phyloP scores from a whole-genome alignment of 2,888 invertebrate species.

The Lamellibrachia satsuma region DNA sequence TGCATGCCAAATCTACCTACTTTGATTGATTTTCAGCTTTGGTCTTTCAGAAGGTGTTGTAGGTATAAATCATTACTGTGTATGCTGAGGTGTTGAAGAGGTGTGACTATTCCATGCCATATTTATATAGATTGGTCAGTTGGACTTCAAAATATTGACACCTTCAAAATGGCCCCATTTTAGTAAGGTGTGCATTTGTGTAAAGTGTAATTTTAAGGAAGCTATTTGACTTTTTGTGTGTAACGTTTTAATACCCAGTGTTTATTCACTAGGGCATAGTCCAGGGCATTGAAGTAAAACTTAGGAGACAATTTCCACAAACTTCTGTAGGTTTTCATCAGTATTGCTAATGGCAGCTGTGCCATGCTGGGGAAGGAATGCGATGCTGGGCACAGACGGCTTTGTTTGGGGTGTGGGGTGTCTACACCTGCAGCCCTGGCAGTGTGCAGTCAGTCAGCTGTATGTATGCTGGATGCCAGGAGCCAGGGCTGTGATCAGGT shows the following conservation, averaged over 20 bases:
- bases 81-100: background rate
- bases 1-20: background rate
- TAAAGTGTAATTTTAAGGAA: background rate
- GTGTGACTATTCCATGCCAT: background rate
- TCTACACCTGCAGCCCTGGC: background rate
- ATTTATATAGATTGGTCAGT: background rate
- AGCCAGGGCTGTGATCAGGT: background rate
- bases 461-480: background rate
- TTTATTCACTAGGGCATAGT: background rate
- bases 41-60: background rate
- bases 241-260: background rate
- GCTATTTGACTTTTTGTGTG: background rate
- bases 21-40: slow-evolving; percentile 1
- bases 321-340: too few relatives aligned
- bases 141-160: background rate
- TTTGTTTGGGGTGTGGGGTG: background rate
- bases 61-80: background rate
- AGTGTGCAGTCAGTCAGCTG: background rate
- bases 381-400: background rate
- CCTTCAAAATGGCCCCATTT: background rate
- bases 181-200: background rate
- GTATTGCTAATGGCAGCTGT: background rate
- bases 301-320: background rate
- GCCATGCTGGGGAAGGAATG: background rate
- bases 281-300: background rate